phyloP scores from a whole-genome alignment of 2,113 vertebrate genomes.

The Nesogale talazaci region DNA sequence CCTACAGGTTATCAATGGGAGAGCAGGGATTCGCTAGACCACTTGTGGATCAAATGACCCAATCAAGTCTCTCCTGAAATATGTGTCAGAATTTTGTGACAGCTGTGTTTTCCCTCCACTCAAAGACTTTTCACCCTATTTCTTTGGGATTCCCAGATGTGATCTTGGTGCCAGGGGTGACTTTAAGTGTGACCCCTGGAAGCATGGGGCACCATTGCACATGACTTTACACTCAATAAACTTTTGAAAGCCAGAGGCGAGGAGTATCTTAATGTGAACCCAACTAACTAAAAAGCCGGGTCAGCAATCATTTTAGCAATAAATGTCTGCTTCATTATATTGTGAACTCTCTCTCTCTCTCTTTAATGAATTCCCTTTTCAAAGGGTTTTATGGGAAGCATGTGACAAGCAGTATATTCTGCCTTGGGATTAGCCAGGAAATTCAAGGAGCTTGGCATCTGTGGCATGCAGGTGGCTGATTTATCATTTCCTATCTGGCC shows the following conservation, averaged over 20 bases:
- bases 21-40: not conserved
- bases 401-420: constrained; percentile 59
- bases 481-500: constrained; percentile 64
- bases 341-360: constrained; percentile 60
- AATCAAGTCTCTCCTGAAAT: not conserved
- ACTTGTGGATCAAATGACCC: not conserved
- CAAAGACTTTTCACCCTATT: constrained; percentile 30
- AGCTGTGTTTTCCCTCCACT: not conserved
- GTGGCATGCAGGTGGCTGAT: constrained; percentile 62
- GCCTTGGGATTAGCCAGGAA: constrained; percentile 63
- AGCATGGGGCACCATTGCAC: constrained; percentile 1
- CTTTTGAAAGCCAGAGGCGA: constrained; percentile 68
- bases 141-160: constrained; percentile 60
- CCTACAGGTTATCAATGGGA: not conserved
- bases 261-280: constrained; percentile 61
- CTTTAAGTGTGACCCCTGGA: constrained; percentile 56
- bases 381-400: constrained; percentile 75
- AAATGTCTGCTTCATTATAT: constrained; percentile 78
- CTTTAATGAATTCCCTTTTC: constrained; percentile 74
- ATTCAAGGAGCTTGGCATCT: constrained; percentile 26
- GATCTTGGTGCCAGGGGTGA: not conserved
- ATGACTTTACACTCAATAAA: constrained; percentile 41
- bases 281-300: constrained; percentile 73
- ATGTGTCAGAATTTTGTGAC: not conserved
- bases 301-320: constrained; percentile 77